phyloP scores from a whole-genome alignment of 2,797 vertebrate species.

The Xyrichtys novacula region DNA sequence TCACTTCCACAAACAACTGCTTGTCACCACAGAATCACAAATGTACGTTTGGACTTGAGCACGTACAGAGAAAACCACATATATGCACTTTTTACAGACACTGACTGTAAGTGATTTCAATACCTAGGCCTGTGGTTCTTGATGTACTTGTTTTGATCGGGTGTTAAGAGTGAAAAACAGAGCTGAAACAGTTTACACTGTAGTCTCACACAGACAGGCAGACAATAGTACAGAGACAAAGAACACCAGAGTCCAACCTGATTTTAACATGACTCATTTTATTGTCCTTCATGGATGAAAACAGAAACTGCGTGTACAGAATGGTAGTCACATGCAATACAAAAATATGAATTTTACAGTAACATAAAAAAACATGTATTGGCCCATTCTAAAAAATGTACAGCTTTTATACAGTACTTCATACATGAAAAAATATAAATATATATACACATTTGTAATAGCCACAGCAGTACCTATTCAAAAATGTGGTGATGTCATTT shows the following conservation, averaged over 20 bases:
- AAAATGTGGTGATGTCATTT: slow-evolving; percentile 81
- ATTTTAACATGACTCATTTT: slow-evolving; percentile 84
- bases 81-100: too few relatives aligned
- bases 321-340: slow-evolving; percentile 88
- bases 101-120: too few relatives aligned
- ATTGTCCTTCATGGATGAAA: slow-evolving; percentile 88
- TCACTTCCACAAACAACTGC: too few relatives aligned
- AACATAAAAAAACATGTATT: slow-evolving; percentile 86
- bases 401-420: slow-evolving; percentile 82
- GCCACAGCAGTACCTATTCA: slow-evolving; percentile 84
- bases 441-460: slow-evolving; percentile 85
- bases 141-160: too few relatives aligned
- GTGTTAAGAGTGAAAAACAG: too few relatives aligned
- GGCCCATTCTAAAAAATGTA: slow-evolving; percentile 84
- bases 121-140: too few relatives aligned
- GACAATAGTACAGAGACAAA: background rate
- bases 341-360: slow-evolving; percentile 90
- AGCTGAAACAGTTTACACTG: too few relatives aligned
- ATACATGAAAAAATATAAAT: slow-evolving; percentile 88
- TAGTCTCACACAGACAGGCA: background rate
- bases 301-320: slow-evolving; percentile 85
- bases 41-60: too few relatives aligned
- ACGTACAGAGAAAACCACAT: too few relatives aligned
- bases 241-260: background rate
- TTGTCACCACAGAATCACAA: too few relatives aligned